Percentiles rank a stretch among this genome's conserved stretches.
phyloP scores from a whole-genome alignment of 1,140 invertebrate species.

The Papilio helenus region DNA sequence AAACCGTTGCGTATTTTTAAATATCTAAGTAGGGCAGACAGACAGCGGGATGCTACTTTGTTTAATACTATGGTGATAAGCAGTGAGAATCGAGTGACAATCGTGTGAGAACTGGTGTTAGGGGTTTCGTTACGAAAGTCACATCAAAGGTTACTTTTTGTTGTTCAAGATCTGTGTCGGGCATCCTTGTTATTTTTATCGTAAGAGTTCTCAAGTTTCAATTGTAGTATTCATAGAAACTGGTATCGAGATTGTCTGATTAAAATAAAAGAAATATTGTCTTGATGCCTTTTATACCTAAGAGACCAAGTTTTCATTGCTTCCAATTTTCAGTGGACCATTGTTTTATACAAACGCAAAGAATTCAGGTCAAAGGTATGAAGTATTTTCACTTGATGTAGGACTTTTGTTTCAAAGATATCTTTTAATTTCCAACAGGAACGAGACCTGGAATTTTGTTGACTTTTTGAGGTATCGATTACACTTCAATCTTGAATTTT shows the following conservation, averaged over 20 bases:
- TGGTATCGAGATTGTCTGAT: constrained; percentile 37
- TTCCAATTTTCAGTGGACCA: constrained; percentile 11
- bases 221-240: constrained; percentile 46
- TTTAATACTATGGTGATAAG: too few species aligned
- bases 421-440: background rate
- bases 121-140: constrained; percentile 32
- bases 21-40: too few species aligned
- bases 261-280: constrained; percentile 34
- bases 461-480: background rate
- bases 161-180: constrained; percentile 44
- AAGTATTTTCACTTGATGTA: background rate
- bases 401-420: background rate
- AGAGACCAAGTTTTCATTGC: constrained; percentile 25
- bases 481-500: background rate
- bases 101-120: constrained; percentile 46
- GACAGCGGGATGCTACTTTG: too few species aligned
- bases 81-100: constrained; percentile 4
- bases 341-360: background rate
- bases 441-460: background rate
- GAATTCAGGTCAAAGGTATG: constrained; percentile 22
- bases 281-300: constrained; percentile 10
- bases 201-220: constrained; percentile 50
- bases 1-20: too few species aligned
- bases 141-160: constrained; percentile 46
- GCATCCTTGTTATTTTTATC: constrained; percentile 50